Evolutionary conservation across 2,888 invertebrate genomes (phyloP).

Genomic region (Phyllotreta cruciferae): DNA sequence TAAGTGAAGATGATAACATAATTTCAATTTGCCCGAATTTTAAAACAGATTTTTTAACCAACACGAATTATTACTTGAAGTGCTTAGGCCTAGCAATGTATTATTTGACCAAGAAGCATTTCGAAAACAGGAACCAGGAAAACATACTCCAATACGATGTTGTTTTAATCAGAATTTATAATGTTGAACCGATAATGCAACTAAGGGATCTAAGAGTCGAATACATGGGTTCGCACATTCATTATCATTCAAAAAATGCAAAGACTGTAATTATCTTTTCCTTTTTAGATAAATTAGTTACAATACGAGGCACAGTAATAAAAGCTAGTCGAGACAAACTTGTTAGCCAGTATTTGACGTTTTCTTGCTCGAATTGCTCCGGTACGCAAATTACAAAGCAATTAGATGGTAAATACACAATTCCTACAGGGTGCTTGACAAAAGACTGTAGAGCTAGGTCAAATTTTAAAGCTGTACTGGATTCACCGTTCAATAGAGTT

Average conservation of each 20-base stretch:
- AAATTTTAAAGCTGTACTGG: conserved; percentile 70
- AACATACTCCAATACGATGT: conserved; percentile 54
- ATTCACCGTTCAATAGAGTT: conserved; percentile 76
- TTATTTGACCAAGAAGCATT: conserved; percentile 66
- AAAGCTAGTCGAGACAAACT: conserved; percentile 79
- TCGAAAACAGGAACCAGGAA: conserved; percentile 51
- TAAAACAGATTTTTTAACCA: conserved; percentile 68
- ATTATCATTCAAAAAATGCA: conserved; percentile 5
- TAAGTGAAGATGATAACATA: conserved; percentile 67
- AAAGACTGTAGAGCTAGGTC: conserved; percentile 65
- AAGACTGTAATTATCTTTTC: conserved; percentile 7
- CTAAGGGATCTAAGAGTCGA: conserved; percentile 75
- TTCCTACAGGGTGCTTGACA: conserved; percentile 67
- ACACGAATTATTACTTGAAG: conserved; percentile 72
- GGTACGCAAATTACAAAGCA: conserved; percentile 72
- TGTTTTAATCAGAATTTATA: conserved; percentile 67
- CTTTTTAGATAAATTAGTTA: conserved; percentile 72
- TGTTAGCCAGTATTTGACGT: conserved; percentile 78
- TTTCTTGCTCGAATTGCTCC: conserved; percentile 75
- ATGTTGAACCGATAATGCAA: conserved; percentile 72
- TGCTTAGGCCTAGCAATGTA: conserved; percentile 82
- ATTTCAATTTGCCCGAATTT: conserved; percentile 64
- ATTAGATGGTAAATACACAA: conserved; percentile 66
- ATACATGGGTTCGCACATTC: conserved; percentile 67
- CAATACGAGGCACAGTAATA: conserved; percentile 85